Evolutionary conservation across 1,140 invertebrate species (phyloP), one percentile per base, ranked within the genome.

Genomic region (Coenobita brevimanus): DNA sequence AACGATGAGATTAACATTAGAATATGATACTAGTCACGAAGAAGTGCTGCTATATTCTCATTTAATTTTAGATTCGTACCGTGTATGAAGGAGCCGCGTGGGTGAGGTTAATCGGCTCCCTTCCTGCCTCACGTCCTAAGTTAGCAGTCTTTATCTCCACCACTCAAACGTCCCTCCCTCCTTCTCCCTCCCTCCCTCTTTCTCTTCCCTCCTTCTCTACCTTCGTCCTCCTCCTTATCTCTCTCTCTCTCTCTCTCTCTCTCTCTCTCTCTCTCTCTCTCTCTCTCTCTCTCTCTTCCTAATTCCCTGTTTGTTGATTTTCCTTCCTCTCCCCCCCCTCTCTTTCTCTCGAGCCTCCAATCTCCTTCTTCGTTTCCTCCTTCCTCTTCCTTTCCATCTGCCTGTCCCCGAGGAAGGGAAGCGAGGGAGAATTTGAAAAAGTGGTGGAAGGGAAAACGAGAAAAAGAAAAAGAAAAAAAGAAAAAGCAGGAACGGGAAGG

Each of bases 401-500:
- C 50, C 50, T 10, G 8, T n/a, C n/a, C n/a, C n/a, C n/a, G 54
- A 57, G 13, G 54, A 57, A 57, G 54, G 54, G 54, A 57, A 57
- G 54, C 13, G n/a, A 57, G 54, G n/a, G 54, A 57, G n/a, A 57
- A 57, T 13, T 10, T 13, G 54, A n/a, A 57, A n/a, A 57, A n/a
- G 54, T 10, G n/a, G n/a, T 10, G n/a, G n/a, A 57, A 57, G n/a
- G n/a, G n/a, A 57, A n/a, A 57, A n/a, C 13, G 54, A 57, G n/a
- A 57, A 57, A n/a, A n/a, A 57, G n/a, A 57, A 57, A 57, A n/a
- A 57, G n/a, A 57, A 57, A n/a, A n/a, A 67, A 67, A 33, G 64
- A 67, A 24, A n/a, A 10, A 6, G n/a, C 6, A 67, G 6, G 64
- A n/a, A 67, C 8, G 64, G n/a, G 30, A 67, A 33, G 30, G 30